Evolutionary conservation across 2,888 invertebrate genomes (phyloP), one percentile per base, ranked within the genome.

Genomic region (Diadegma fenestrale): DNA sequence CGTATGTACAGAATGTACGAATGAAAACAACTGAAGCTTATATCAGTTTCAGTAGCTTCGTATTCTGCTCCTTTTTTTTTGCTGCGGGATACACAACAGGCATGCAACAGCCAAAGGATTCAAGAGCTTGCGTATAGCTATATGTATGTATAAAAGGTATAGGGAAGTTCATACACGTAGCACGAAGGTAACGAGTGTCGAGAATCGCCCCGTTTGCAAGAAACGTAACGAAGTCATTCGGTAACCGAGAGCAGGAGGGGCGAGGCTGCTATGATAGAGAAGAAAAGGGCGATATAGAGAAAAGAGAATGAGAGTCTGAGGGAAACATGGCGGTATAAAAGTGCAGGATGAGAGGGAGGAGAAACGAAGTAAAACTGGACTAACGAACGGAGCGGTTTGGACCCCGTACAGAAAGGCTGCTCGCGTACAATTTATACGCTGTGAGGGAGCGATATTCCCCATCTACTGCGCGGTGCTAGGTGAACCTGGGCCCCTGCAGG

Each of bases 201-300:
- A 80, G 80, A 80, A 80, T 80, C 80, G 73, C 73, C 64, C 73
- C 51, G 80, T 43, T 80, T 80, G 80, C 80, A 80, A 80, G 73
- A 85, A 82, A 86, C 68, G 80, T 84, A 86, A 82, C 76, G 79
- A 86, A 86, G 82, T 77, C 82, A 82, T 82, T 80, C 68, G 79
- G 78, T 82, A 66, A 84, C 84, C 84, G 84, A 69, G 82, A 75
- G 82, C n/a, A n/a, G n/a, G n/a, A n/a, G 77, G 71, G 51, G 80
- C 76, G 77, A 66, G 78, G 72, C 61, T 75, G 80, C 76, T 68
- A 51, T 51, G 48, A 45, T 41, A 63, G 76, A 48, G 75, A 81
- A 78, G 51, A 43, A 68, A 66, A 68, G 54, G 41, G 51, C n/a
- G 22, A 78, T 17, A 51, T 17, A 51, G 48, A 37, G 48, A 12